Evolutionary conservation across 2,113 vertebrate species (phyloP).

Genomic region (Parotia lawesii): DNA sequence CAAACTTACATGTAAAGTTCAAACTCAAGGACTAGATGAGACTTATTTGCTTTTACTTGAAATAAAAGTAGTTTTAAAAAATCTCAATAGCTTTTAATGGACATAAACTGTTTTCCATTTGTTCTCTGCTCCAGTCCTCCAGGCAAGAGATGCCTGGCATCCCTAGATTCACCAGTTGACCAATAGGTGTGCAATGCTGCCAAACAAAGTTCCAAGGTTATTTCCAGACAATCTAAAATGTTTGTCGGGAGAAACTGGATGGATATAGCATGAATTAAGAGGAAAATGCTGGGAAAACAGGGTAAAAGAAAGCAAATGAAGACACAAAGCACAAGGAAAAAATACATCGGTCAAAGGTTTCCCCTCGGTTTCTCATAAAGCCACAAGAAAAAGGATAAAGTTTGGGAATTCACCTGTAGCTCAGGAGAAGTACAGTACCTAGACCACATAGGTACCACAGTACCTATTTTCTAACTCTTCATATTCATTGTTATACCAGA

Average conservation of each 20-base stretch:
- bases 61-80: neutral
- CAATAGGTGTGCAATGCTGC: accelerated
- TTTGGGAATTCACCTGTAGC: neutral
- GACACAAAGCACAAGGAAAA: neutral
- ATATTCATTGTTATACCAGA: neutral
- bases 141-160: neutral
- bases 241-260: neutral
- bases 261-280: neutral
- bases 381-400: neutral
- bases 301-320: neutral
- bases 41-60: neutral
- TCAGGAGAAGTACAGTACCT: neutral
- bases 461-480: neutral
- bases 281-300: neutral
- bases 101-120: neutral
- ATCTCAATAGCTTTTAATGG: neutral
- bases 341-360: neutral
- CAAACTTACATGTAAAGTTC: accelerated
- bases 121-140: neutral
- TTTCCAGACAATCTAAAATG: neutral
- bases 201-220: neutral
- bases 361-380: accelerated
- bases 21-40: neutral
- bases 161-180: accelerated
- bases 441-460: too few relatives aligned